Base-by-base conservation (phyloP, 2,113 vertebrate species). In the Atrichornis clamosus region DNA sequence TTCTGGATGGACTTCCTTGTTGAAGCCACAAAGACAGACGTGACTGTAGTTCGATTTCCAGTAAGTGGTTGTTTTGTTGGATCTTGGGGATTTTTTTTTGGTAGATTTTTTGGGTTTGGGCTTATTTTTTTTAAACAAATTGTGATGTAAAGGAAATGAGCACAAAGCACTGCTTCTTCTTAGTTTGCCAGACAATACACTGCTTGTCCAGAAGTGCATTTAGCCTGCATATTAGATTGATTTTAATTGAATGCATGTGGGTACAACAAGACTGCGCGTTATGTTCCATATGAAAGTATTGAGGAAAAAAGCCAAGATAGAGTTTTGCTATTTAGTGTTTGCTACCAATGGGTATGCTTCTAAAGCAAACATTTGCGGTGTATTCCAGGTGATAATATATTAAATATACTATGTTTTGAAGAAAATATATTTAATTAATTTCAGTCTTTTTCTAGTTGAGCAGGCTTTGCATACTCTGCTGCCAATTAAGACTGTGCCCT, bases 1-100 rank as follows among this genome's bases (percentile, higher is more conserved):
- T 99, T 99, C 95, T 99, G 99, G 99, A 99, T 99, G 99, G 99
- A 99, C 96, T 99, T 99, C 80, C 97, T 99, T 88, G 99, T 99
- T 24, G 99, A 99, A 94, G 98, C 99, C 46, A 99, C 99, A 20
- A 99, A 99, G 96, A 99, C 98, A 77, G 98, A 99, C 52, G 98
- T 99, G 39, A 99, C 99, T 69, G 99, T 99, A 33, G 99, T 99
- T 84, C 98, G 99, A 94, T 99, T 99, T 96, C 99, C 99, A 68
- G 99, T 99, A 97, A 98, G 99, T 97, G 59, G n/a, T 78, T 88
- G 46, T 27, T 59, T 80, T 58, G 16, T 55, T 22, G 87, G 30
- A 69, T 55, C 82, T 87, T 44, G 24, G 58, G 18, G 46, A 63
- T 24, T 58, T 64, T 74, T 22, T 72, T 58, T 37, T n/a, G 32